A percentile compares a stretch with the other conserved stretches of the same genome.
Conservation (phyloP, 2,888 invertebrate genomes). For the Brenthis hecate region DNA sequence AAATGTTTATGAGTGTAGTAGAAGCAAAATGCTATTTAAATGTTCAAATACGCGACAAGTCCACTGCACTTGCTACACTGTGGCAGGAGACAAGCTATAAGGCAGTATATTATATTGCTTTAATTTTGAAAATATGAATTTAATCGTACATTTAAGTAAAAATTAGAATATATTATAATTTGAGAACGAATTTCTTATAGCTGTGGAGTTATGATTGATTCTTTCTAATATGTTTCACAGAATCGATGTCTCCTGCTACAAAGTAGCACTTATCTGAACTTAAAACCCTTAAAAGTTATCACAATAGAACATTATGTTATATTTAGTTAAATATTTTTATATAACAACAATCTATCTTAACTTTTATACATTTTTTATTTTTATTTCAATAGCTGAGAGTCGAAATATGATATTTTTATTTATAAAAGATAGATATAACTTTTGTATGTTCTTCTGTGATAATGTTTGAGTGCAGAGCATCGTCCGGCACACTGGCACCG, state of each 20-base stretch:
- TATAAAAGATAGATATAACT: background rate
- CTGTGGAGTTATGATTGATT: conserved; percentile 20
- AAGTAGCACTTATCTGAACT: conserved; percentile 23
- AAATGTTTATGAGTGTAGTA: conserved; percentile 48
- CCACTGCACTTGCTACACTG: conserved; percentile 27
- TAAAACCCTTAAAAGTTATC: conserved; percentile 31
- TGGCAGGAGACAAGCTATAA: conserved; percentile 28
- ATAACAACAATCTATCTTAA: background rate
- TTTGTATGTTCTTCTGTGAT: conserved; percentile 25
- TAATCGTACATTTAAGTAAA: conserved; percentile 6
- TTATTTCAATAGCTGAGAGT: background rate
- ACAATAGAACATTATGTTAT: conserved; percentile 18
- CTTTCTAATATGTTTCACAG: conserved; percentile 19
- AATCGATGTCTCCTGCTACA: conserved; percentile 29
- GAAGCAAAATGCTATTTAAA: conserved; percentile 39
- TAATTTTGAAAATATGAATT: conserved; percentile 3
- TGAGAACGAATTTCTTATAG: conserved; percentile 16
- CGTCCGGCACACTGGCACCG: conserved; percentile 37
- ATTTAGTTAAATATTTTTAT: background rate
- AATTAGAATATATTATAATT: conserved; percentile 4
- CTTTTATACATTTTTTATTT: background rate
- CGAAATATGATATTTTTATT: background rate
- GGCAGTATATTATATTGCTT: background rate
- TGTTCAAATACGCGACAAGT: conserved; percentile 12
- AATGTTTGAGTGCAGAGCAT: conserved; percentile 25